phyloP scores from a whole-genome alignment of 2,888 invertebrate genomes.

The Leucania comma region DNA sequence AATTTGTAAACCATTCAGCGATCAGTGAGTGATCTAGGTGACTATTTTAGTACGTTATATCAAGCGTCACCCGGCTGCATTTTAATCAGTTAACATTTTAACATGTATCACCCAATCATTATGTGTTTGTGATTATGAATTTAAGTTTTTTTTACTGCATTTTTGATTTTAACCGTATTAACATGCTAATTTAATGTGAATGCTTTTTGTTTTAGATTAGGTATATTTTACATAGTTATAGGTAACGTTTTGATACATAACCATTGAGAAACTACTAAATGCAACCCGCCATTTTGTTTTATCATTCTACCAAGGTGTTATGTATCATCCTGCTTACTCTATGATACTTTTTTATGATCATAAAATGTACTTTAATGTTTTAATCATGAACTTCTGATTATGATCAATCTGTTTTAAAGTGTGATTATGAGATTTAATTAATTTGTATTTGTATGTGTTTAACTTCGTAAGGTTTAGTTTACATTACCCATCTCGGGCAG shows the following conservation, averaged over 20 bases:
- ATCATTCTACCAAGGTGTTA: slow-evolving; percentile 76
- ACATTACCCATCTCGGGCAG: slow-evolving; percentile 50
- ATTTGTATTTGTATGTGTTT: slow-evolving; percentile 68
- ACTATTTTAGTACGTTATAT: slow-evolving; percentile 57
- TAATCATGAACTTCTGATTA: slow-evolving; percentile 89
- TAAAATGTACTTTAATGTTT: slow-evolving; percentile 78
- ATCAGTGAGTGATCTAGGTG: slow-evolving; percentile 55
- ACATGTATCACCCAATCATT: slow-evolving; percentile 75
- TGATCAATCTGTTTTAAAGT: slow-evolving; percentile 82
- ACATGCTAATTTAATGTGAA: slow-evolving; percentile 86
- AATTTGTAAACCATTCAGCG: slow-evolving; percentile 69
- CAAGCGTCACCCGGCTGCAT: slow-evolving; percentile 71
- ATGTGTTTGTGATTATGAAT: slow-evolving; percentile 82
- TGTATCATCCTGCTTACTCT: slow-evolving; percentile 82
- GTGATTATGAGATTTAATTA: slow-evolving; percentile 84
- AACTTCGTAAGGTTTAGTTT: slow-evolving; percentile 60
- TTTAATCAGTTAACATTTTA: slow-evolving; percentile 88
- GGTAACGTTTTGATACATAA: slow-evolving; percentile 84
- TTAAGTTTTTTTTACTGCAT: slow-evolving; percentile 81
- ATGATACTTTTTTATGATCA: slow-evolving; percentile 69
- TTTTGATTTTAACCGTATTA: slow-evolving; percentile 90
- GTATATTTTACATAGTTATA: slow-evolving; percentile 66
- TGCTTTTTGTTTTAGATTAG: slow-evolving; percentile 77
- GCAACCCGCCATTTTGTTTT: slow-evolving; percentile 11
- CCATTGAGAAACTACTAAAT: slow-evolving; percentile 67